Percentiles rank a stretch among this genome's conserved stretches.
These are phyloP conservation scores for Monopis laevigella DNA, from an alignment of 2,888 invertebrate species.

Conservation along the genomic window DNA sequence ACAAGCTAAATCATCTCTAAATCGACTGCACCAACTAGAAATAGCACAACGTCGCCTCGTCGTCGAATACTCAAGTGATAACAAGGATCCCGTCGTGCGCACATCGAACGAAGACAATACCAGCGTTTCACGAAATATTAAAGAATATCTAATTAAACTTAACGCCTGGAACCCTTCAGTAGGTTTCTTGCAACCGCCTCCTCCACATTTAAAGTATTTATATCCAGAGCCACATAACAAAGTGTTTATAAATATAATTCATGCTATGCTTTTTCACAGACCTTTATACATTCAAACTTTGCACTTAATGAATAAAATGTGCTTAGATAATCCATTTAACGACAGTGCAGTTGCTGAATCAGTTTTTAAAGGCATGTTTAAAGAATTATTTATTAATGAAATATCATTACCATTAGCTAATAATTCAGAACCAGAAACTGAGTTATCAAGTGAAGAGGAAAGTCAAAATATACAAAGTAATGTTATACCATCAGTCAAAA, in stretches of 20 bases:
- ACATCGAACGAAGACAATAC: constrained; percentile 41
- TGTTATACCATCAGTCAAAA: constrained; percentile 32
- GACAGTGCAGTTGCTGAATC: constrained; percentile 37
- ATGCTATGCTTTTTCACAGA: constrained; percentile 77
- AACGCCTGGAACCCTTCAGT: constrained; percentile 62
- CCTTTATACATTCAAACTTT: constrained; percentile 86
- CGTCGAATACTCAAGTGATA: constrained; percentile 76
- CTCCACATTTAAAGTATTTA: constrained; percentile 77
- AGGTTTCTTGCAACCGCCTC: constrained; percentile 79
- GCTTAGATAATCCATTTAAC: constrained; percentile 84
- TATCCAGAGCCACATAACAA: constrained; percentile 81
- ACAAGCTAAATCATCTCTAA: constrained; percentile 71
- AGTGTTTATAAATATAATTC: constrained; percentile 80
- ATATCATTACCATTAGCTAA: constrained; percentile 29
- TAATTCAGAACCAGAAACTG: constrained; percentile 48
- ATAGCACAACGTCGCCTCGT: constrained; percentile 73
- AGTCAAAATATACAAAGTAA: constrained; percentile 25
- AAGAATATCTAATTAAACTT: constrained; percentile 52
- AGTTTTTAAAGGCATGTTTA: constrained; percentile 44
- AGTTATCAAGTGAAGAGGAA: constrained; percentile 49
- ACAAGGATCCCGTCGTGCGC: no score
- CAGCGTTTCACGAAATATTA: constrained; percentile 54
- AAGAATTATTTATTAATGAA: constrained; percentile 34
- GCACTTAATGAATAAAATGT: constrained; percentile 97
- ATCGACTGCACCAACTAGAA: constrained; percentile 78